These are phyloP conservation scores for Mus caroli DNA, from an alignment of 2,797 vertebrate species.

Conservation along the genomic window DNA sequence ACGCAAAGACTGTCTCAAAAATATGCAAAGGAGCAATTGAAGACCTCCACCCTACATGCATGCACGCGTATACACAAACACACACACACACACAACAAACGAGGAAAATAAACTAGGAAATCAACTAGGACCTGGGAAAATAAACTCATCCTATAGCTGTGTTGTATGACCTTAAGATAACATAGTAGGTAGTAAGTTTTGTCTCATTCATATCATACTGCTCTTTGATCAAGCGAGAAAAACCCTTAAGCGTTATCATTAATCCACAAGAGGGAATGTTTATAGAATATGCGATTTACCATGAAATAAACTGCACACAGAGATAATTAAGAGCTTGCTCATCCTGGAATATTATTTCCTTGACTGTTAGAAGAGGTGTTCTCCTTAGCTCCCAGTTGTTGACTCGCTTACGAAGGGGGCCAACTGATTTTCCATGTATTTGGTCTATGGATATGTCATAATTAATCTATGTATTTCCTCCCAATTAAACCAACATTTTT, in stretches of 20 bases:
- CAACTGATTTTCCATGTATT: neutral
- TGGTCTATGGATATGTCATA: neutral
- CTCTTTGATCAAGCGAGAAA: neutral
- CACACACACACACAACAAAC: neutral
- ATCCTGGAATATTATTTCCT: neutral
- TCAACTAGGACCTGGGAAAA: slow-evolving; percentile 32
- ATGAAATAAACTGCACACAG: neutral
- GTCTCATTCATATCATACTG: neutral
- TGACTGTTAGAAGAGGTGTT: slow-evolving; percentile 5
- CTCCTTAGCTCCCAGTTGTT: neutral
- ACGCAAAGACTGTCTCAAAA: neutral
- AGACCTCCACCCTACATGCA: neutral
- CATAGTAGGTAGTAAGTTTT: neutral
- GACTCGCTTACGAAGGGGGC: neutral
- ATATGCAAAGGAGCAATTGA: too few relatives aligned
- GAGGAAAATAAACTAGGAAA: neutral
- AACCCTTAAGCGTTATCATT: neutral
- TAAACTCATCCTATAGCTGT: neutral
- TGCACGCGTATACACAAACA: neutral
- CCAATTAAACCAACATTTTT: slow-evolving; percentile 29
- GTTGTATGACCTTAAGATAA: neutral
- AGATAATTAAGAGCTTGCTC: slow-evolving; percentile 25
- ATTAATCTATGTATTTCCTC: neutral
- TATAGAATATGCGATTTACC: neutral
- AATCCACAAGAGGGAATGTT: neutral